Evolutionary conservation across 2,113 vertebrate species (phyloP), one percentile per base, ranked within the genome.

Genomic region (Conger conger): DNA sequence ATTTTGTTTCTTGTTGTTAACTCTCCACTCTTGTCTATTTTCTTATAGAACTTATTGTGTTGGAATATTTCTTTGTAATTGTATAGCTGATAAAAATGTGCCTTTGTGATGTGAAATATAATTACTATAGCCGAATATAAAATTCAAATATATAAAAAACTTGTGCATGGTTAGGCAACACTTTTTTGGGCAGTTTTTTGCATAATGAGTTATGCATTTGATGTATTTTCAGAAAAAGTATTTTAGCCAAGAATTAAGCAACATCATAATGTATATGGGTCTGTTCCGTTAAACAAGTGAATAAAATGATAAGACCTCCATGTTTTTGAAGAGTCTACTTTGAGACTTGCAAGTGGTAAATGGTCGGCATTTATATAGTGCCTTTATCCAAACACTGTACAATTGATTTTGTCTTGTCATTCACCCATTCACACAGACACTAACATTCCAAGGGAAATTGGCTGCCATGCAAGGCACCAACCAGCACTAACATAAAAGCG

Each of bases 291-390:
- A 53, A 87, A 86, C 91, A 85, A 90, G 88, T 88, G 91, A 94
- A 95, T 95, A 94, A 94, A 93, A 89, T 88, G n/a, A 90, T 82
- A 85, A 57, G 89, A 89, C 79, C 83, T 68, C 27, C 82, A 79
- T 80, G 82, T 85, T 63, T 45, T 87, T 60, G 8, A 45, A 33
- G 0, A 50, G 33, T 2, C 0, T 81, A 35, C 78, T 80, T 76
- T 68, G 57, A 35, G 38, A 37, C 15, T 54, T n/a, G n/a, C n/a
- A n/a, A n/a, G n/a, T n/a, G n/a, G n/a, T n/a, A n/a, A n/a, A n/a
- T n/a, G n/a, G n/a, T n/a, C n/a, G n/a, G n/a, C n/a, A n/a, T n/a
- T n/a, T n/a, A n/a, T n/a, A n/a, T n/a, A n/a, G n/a, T n/a, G n/a
- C n/a, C n/a, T n/a, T n/a, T n/a, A n/a, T n/a, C n/a, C n/a, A n/a